phyloP scores from a whole-genome alignment of 2,888 invertebrate species.

The Proisotoma minuta region DNA sequence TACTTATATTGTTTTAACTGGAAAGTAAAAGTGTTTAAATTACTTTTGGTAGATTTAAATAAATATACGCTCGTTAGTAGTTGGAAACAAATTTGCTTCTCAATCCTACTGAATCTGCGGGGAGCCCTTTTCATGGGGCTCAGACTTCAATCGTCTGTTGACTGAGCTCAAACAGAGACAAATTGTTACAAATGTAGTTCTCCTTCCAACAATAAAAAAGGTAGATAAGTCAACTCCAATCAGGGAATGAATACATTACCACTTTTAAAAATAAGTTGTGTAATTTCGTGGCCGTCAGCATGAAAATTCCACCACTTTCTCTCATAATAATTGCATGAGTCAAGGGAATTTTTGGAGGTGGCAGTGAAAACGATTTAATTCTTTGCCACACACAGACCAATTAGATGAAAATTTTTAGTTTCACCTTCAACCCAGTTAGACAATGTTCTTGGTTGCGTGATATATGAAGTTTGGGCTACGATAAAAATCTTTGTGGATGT shows the following conservation, averaged over 20 bases:
- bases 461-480: too few species aligned
- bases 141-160: background rate
- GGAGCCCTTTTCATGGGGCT: background rate
- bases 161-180: conserved; percentile 2
- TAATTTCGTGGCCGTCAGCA: too few species aligned
- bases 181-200: background rate
- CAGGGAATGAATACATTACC: conserved; percentile 1
- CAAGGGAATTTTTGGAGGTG: background rate
- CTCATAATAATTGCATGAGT: background rate
- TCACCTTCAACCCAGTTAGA: too few species aligned
- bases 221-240: background rate
- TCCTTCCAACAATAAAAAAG: background rate
- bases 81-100: conserved; percentile 3
- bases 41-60: background rate
- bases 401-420: too few species aligned
- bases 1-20: too few species aligned
- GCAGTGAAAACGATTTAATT: background rate
- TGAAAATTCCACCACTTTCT: background rate
- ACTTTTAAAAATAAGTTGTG: too few species aligned
- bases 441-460: too few species aligned
- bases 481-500: conserved; percentile 25
- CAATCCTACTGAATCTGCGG: background rate
- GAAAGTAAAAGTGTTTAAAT: conserved; percentile 8
- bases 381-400: too few species aligned
- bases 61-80: background rate